Evolutionary conservation across 2,797 vertebrate species (phyloP), one percentile per base, ranked within the genome.

Genomic region (Clarias laeviceps): DNA sequence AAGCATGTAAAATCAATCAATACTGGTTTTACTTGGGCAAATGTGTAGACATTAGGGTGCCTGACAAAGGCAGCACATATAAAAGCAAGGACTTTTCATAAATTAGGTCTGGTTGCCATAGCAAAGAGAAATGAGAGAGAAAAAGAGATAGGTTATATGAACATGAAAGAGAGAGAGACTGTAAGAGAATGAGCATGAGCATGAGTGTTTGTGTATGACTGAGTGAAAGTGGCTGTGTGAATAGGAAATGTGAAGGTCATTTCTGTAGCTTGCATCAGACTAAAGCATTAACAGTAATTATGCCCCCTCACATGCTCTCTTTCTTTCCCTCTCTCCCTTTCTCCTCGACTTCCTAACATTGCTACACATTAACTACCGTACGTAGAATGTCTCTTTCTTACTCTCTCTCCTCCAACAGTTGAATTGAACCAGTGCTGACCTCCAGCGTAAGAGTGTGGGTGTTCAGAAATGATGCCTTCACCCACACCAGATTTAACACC

Each of bases 91-190:
- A 85, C 78, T 86, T 85, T 85, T 88, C 84, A 86, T 83, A 86
- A 89, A 88, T 84, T 83, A 81, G 85, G 84, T 64, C 70, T 68
- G 70, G 91, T 91, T 93, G 88, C 89, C 89, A 90, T 89, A 89
- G 84, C 73, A 88, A 92, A 91, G 66, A 83, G 56, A 64, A 65
- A 85, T 82, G 37, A 88, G 54, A 57, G 0, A 80, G 29, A 81
- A 65, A 27, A 37, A 40, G 66, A 40, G 65, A 79, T 59, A 78
- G 17, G 82, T 78, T 85, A 72, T 84, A 32, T 83, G 73, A 78
- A 27, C 82, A 86, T 80, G 66, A 29, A 54, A 69, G 86, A 62
- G 82, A 82, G 56, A 82, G 62, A 82, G 9, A 45, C 18, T 61
- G 72, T 82, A 80, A 57, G 61, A 82, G 70, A 85, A 45, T 66